Evolutionary conservation across 2,797 vertebrate species (phyloP).

Genomic region (Aythya fuligula): DNA sequence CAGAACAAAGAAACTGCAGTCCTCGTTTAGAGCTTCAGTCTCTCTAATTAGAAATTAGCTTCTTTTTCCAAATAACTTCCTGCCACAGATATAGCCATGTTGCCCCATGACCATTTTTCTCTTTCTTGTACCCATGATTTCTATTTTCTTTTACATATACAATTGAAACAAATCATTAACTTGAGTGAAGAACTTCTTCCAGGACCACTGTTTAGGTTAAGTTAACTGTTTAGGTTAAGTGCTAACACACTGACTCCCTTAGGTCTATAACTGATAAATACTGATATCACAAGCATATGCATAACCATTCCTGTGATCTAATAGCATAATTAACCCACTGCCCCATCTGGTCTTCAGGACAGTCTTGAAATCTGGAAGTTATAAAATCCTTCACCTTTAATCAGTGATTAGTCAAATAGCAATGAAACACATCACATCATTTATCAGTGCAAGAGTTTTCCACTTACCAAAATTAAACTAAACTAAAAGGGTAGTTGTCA

Average conservation of each 20-base stretch:
- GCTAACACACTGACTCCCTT: background rate
- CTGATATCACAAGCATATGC: background rate
- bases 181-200: background rate
- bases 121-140: background rate
- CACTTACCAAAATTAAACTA: background rate
- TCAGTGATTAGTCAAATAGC: background rate
- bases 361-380: background rate
- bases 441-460: background rate
- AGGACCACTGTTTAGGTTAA: background rate
- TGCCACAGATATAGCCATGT: background rate
- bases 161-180: background rate
- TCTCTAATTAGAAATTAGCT: background rate
- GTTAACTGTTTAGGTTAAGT: background rate
- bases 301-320: background rate
- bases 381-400: background rate
- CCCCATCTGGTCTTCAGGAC: background rate
- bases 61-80: background rate
- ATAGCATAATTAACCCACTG: background rate
- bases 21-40: fast-evolving
- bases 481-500: background rate
- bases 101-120: background rate
- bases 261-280: background rate
- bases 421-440: background rate
- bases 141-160: background rate
- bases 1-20: background rate